Conservation (phyloP, 2,888 invertebrate genomes). For the Mesorhabditis sp. region DNA sequence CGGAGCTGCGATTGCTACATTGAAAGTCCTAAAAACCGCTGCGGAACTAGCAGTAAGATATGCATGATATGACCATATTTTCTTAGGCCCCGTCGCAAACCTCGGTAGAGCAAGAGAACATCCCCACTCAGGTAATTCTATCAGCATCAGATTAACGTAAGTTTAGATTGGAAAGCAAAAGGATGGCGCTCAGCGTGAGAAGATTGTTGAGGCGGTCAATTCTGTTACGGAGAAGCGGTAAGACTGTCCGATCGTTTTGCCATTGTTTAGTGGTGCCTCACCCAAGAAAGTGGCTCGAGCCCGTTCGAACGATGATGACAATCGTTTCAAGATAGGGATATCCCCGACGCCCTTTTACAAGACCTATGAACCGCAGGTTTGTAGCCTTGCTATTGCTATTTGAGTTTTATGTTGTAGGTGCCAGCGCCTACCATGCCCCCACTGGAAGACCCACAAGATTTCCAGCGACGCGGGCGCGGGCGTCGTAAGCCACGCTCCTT, state of each 20-base stretch:
- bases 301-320: not conserved
- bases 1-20: not conserved
- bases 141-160: too few species aligned
- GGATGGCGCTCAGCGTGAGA: too few species aligned
- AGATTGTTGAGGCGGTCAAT: too few species aligned
- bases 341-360: conserved; percentile 28
- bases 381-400: too few species aligned
- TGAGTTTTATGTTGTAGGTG: too few species aligned
- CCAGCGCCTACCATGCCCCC: too few species aligned
- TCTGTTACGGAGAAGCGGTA: too few species aligned
- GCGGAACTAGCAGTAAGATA: not conserved
- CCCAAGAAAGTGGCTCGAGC: not conserved
- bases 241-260: too few species aligned
- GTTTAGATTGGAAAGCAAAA: too few species aligned
- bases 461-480: conserved; percentile 8
- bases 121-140: not conserved
- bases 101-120: not conserved
- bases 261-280: not conserved
- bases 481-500: too few species aligned
- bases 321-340: conserved; percentile 15
- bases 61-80: not conserved
- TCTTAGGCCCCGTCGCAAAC: too few species aligned
- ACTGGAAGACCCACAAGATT: not conserved
- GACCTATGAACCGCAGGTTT: conserved; percentile 25
- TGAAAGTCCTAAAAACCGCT: conserved; percentile 16